These are phyloP conservation scores for Gila orcuttii DNA, from an alignment of 2,113 vertebrate genomes.

Conservation along the genomic window DNA sequence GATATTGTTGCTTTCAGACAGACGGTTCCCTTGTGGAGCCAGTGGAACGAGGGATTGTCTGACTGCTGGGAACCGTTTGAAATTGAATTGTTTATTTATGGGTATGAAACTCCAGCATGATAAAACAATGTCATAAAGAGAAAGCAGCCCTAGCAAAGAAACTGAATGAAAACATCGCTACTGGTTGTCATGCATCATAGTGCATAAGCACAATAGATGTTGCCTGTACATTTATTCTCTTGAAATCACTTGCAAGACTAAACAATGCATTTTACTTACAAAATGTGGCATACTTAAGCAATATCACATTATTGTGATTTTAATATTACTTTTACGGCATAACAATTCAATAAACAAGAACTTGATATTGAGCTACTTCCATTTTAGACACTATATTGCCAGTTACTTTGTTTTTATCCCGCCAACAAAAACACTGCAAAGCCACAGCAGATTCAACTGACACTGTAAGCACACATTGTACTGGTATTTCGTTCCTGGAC, in stretches of 20 bases:
- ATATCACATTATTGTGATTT: background rate
- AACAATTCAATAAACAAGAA: background rate
- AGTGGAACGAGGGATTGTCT: constrained; percentile 17
- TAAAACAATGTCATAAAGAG: constrained; percentile 18
- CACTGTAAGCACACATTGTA: background rate
- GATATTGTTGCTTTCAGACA: constrained; percentile 44
- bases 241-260: background rate
- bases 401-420: background rate
- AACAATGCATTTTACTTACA: background rate
- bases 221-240: background rate
- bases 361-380: background rate
- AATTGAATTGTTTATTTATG: constrained; percentile 14
- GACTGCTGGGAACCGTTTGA: constrained; percentile 18
- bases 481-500: background rate
- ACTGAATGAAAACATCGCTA: background rate
- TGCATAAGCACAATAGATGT: background rate
- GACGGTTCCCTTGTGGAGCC: constrained; percentile 17
- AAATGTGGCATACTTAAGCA: background rate
- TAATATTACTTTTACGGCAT: background rate
- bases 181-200: background rate
- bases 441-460: background rate
- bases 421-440: background rate
- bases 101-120: constrained; percentile 18
- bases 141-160: background rate
- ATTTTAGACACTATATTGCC: background rate